Evolutionary conservation across 2,888 invertebrate genomes (phyloP), one percentile per base, ranked within the genome.

Genomic region (Xylocampa areola): DNA sequence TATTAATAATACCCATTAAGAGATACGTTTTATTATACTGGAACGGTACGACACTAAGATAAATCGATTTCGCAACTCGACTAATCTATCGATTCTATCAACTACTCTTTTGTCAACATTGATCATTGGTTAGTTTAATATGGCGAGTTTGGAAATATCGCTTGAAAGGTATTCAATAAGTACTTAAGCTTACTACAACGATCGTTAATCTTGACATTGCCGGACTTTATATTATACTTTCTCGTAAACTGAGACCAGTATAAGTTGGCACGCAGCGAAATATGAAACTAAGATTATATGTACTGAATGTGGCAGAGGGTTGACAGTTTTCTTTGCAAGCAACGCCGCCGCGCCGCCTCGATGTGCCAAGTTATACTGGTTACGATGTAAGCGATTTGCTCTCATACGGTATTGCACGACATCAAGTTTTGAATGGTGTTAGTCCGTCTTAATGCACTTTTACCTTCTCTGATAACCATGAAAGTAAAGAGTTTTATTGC

Each of bases 391-490:
- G 19, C 2, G 5, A 29, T 30, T 44, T 14, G 49, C 13, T 43
- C 45, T 13, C 23, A 14, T 7, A 14, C 30, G 4, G 14, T 39
- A 37, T 16, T 23, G 25, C 32, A 7, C 36, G 27, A 37, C 41
- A 33, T 59, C 10, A 39, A 16, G 25, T 59, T 30, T 29, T 37
- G 33, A 59, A 32, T 47, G 23, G 16, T 37, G 47, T 40, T 30
- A 47, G 29, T 30, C 21, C 36, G 17, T 17, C 27, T 30, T 64
- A 64, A 17, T 52, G 33, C 36, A 59, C 63, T 64, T 43, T 66
- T 64, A 58, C 51, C 50, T 68, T 50, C 58, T 32, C 52, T 21
- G 52, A 50, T 53, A 67, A 45, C 36, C 60, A 59, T 53, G 43
- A 30, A 41, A 37, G 43, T 11, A 52, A 60, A 21, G 30, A 43